Conservation (phyloP, 2,888 invertebrate species). For the Alitta virens region DNA sequence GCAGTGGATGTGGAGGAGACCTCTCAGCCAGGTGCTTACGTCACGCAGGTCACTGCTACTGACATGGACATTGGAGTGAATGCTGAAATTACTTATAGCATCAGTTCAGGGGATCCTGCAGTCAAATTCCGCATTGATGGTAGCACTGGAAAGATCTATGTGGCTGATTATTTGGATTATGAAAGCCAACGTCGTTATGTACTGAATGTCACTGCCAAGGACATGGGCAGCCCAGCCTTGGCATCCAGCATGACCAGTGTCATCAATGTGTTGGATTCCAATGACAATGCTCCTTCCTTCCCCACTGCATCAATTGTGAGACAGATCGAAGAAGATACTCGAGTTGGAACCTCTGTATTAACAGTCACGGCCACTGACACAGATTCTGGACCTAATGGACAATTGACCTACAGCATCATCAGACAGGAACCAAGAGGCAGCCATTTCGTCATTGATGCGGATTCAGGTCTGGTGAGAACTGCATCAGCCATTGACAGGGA, state of each 20-base stretch:
- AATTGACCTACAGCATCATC: constrained; percentile 76
- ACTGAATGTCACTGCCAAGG: constrained; percentile 80
- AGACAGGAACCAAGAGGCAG: constrained; percentile 83
- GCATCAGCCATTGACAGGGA: constrained; percentile 85
- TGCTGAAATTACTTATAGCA: constrained; percentile 84
- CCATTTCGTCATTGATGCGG: constrained; percentile 73
- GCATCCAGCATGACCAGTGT: constrained; percentile 72
- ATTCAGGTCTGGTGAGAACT: constrained; percentile 87
- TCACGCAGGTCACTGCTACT: constrained; percentile 60
- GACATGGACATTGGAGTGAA: constrained; percentile 71
- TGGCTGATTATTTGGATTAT: constrained; percentile 90
- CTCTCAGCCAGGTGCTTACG: constrained; percentile 34
- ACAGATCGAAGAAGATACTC: constrained; percentile 82
- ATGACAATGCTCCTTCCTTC: constrained; percentile 91
- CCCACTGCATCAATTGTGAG: constrained; percentile 82
- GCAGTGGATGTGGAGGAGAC: constrained; percentile 38
- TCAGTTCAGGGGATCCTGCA: constrained; percentile 75
- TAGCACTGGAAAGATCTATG: constrained; percentile 86
- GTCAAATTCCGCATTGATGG: constrained; percentile 61
- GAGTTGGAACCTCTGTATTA: constrained; percentile 75
- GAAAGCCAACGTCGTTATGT: constrained; percentile 79
- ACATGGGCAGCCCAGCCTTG: constrained; percentile 62
- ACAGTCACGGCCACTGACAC: constrained; percentile 85
- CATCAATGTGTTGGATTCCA: constrained; percentile 84
- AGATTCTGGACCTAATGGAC: constrained; percentile 83